A percentile compares a stretch with the other conserved stretches of the same genome.
phyloP scores from a whole-genome alignment of 37 sponge, comb jelly and placozoan genomes.

The Oopsacas minuta region DNA sequence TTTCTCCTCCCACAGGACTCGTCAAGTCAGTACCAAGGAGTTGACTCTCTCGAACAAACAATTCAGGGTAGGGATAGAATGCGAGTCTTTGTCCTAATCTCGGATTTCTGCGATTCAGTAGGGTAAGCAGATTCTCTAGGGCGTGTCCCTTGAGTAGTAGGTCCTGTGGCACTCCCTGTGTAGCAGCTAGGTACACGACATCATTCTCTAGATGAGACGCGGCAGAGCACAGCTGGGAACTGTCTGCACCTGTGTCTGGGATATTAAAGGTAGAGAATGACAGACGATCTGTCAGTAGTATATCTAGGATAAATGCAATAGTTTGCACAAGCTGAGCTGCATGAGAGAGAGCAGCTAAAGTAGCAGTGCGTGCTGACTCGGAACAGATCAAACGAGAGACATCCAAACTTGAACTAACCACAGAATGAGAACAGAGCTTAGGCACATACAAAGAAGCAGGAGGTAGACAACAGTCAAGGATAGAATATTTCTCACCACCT shows the following conservation, averaged over 20 bases:
- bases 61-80: background rate
- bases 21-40: background rate
- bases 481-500: background rate
- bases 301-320: background rate
- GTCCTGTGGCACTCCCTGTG: background rate
- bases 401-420: background rate
- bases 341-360: background rate
- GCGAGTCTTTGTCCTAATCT: background rate
- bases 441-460: background rate
- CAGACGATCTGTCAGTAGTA: background rate
- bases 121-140: constrained; percentile 6
- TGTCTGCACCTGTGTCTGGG: background rate
- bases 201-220: background rate
- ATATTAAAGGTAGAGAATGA: background rate
- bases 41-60: background rate
- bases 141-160: background rate
- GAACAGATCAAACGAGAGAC: background rate
- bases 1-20: background rate
- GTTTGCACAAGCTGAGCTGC: background rate
- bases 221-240: background rate
- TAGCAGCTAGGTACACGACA: background rate
- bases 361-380: background rate
- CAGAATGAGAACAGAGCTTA: background rate
- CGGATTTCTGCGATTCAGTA: background rate
- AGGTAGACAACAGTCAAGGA: background rate